A percentile compares a stretch with the other conserved stretches of the same genome.
Conservation (phyloP, 2,888 invertebrate genomes). For the Drosophila basisetae region DNA sequence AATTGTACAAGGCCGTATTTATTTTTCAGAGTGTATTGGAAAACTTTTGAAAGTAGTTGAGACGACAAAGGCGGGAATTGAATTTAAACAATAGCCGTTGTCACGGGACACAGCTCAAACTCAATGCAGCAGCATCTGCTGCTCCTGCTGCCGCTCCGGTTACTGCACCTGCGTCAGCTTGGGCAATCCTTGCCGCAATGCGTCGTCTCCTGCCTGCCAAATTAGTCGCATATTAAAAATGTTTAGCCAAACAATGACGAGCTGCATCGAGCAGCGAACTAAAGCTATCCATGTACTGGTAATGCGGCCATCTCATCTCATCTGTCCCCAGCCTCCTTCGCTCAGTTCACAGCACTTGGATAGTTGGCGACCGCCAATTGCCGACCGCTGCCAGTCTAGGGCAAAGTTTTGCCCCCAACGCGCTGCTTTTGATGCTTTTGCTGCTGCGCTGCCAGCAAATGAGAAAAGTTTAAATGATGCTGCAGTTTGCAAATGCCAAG, state of each 20-base stretch:
- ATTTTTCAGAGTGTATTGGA: constrained; percentile 1
- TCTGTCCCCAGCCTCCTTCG: background rate
- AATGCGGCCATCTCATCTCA: constrained; percentile 12
- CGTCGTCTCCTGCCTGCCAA: constrained; percentile 65
- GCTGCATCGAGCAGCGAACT: constrained; percentile 26
- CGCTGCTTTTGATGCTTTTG: constrained; percentile 30
- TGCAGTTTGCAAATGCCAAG: constrained; percentile 81
- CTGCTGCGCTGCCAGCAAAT: constrained; percentile 65
- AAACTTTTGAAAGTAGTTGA: constrained; percentile 78
- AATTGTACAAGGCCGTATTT: background rate
- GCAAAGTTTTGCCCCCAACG: constrained; percentile 57
- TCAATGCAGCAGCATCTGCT: constrained; percentile 18
- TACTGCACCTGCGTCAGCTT: constrained; percentile 16
- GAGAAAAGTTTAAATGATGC: constrained; percentile 82
- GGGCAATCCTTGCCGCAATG: constrained; percentile 63
- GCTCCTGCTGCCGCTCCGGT: background rate
- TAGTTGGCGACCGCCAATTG: background rate
- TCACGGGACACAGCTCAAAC: constrained; percentile 60
- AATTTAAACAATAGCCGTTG: constrained; percentile 76
- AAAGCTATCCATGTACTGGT: constrained; percentile 6
- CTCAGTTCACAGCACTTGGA: background rate
- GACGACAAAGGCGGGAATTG: constrained; percentile 78
- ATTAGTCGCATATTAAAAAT: constrained; percentile 82
- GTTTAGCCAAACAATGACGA: constrained; percentile 74
- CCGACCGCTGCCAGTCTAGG: constrained; percentile 54